These are phyloP conservation scores for Donacobius atricapilla DNA, from an alignment of 2,113 vertebrate species.

Conservation along the genomic window DNA sequence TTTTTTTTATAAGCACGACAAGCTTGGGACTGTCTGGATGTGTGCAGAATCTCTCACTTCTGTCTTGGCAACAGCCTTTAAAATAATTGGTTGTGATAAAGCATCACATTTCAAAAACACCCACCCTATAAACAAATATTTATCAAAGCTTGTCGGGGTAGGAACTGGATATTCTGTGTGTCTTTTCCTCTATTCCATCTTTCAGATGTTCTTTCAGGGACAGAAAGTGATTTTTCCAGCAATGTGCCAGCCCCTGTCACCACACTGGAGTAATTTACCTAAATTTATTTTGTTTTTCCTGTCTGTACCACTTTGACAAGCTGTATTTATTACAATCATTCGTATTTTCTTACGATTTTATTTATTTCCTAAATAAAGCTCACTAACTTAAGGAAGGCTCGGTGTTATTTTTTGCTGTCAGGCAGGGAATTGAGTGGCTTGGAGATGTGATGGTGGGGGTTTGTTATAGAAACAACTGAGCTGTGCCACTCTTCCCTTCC, in stretches of 20 bases:
- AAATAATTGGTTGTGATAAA: not conserved
- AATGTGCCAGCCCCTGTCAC: not conserved
- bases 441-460: accelerated
- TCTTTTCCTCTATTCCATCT: not conserved
- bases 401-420: not conserved
- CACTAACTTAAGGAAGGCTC: not conserved
- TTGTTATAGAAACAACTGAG: not conserved
- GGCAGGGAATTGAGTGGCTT: not conserved
- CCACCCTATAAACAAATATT: not conserved
- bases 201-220: not conserved
- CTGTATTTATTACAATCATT: constrained; percentile 37
- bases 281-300: not conserved
- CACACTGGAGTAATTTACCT: not conserved
- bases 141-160: not conserved
- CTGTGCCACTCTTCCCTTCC: not conserved
- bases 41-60: not conserved
- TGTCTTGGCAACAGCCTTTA: not conserved
- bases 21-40: not conserved
- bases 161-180: not conserved
- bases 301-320: not conserved
- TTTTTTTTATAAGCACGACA: not conserved
- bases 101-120: not conserved
- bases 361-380: constrained; percentile 52
- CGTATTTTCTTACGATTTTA: not conserved
- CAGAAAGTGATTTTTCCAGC: not conserved